Percentiles rank a stretch among this genome's conserved stretches.
Evolutionary conservation across 1,140 invertebrate species (phyloP).

Genomic region (Pachyrhynchus sulphureomaculatus): DNA sequence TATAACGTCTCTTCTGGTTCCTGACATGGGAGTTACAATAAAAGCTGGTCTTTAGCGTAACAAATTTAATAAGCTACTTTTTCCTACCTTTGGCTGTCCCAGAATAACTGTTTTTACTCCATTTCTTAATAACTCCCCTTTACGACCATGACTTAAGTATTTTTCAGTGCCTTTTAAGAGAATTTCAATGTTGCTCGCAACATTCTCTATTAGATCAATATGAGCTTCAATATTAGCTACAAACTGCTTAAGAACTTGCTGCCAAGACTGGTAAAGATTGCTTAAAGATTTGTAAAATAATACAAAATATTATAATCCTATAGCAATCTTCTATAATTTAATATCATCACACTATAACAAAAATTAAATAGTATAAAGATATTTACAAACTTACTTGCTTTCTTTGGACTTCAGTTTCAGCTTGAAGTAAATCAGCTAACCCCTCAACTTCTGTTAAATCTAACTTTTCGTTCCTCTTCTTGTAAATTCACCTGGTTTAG

Average conservation of each 20-base stretch:
- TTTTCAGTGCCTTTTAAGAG: slow-evolving; percentile 56
- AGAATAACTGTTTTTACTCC: slow-evolving; percentile 73
- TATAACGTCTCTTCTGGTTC: slow-evolving; percentile 87
- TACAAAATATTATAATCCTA: too few relatives aligned
- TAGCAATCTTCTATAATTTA: too few relatives aligned
- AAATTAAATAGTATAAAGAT: too few relatives aligned
- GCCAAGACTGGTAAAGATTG: slow-evolving; percentile 72
- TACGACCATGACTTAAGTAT: slow-evolving; percentile 70
- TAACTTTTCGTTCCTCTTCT: slow-evolving; percentile 78
- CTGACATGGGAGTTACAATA: slow-evolving; percentile 83
- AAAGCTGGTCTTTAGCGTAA: slow-evolving; percentile 77
- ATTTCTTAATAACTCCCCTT: slow-evolving; percentile 75
- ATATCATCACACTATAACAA: too few relatives aligned
- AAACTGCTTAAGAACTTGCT: slow-evolving; percentile 59
- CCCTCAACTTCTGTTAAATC: slow-evolving; percentile 89
- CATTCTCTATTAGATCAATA: slow-evolving; percentile 70
- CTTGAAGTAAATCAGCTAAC: slow-evolving; percentile 81
- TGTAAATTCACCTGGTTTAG: slow-evolving; percentile 81
- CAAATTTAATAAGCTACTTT: slow-evolving; percentile 85
- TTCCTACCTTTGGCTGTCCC: slow-evolving; percentile 90
- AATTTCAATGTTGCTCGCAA: slow-evolving; percentile 52
- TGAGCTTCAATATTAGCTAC: slow-evolving; percentile 81
- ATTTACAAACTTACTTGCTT: slow-evolving; percentile 55
- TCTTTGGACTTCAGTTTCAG: slow-evolving; percentile 86
- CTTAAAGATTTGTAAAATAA: slow-evolving; percentile 73